phyloP scores from a whole-genome alignment of 2,888 invertebrate species.

The Vesta saturnalis region DNA sequence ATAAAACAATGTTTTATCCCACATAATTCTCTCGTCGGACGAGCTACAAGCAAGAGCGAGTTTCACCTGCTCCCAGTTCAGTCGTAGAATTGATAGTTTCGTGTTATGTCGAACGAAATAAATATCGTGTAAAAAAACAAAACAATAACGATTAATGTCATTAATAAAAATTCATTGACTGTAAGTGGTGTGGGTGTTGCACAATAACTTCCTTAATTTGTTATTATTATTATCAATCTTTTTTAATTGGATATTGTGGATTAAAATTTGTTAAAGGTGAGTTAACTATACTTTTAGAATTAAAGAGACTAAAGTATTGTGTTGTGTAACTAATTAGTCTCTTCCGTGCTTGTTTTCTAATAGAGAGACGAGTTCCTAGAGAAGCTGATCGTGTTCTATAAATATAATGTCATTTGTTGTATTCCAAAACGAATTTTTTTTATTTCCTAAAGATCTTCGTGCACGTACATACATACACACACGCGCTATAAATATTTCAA shows the following conservation, averaged over 20 bases:
- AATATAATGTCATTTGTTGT: constrained; percentile 36
- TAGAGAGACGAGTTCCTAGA: not conserved
- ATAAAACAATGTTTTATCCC: too few species aligned
- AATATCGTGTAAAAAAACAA: not conserved
- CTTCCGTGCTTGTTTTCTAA: not conserved
- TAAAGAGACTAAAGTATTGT: not conserved
- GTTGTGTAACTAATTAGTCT: not conserved
- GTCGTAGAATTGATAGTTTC: not conserved
- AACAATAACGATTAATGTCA: not conserved
- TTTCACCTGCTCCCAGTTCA: not conserved
- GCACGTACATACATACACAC: constrained; percentile 15
- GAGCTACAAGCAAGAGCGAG: too few species aligned
- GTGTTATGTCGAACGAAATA: not conserved
- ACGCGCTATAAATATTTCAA: constrained; percentile 24
- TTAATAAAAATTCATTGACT: not conserved
- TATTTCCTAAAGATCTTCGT: constrained; percentile 11
- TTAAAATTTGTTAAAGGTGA: too few species aligned
- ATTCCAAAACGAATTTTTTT: constrained; percentile 30
- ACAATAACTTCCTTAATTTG: too few species aligned
- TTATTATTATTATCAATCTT: too few species aligned
- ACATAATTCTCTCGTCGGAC: too few species aligned
- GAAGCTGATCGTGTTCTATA: constrained; percentile 28
- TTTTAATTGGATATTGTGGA: not conserved
- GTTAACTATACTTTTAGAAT: too few species aligned
- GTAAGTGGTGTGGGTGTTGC: too few species aligned